These are phyloP conservation scores for Datnioides undecimradiatus DNA, from an alignment of 2,113 vertebrate species.

Conservation along the genomic window DNA sequence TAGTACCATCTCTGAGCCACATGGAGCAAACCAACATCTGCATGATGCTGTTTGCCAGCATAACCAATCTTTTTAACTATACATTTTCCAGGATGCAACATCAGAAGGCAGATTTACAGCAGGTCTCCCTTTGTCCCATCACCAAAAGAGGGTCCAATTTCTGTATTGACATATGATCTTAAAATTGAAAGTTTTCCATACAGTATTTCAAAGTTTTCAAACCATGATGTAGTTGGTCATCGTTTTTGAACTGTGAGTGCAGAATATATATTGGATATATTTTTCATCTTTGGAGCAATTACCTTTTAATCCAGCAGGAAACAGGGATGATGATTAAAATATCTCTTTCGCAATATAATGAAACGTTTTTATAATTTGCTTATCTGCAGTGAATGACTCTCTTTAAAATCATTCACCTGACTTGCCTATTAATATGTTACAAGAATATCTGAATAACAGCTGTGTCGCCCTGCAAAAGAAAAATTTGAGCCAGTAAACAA, in stretches of 20 bases:
- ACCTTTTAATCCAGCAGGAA: neutral
- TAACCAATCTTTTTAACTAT: neutral
- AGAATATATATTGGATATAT: no score
- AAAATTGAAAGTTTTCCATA: no score
- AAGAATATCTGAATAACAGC: neutral
- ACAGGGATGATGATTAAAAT: neutral
- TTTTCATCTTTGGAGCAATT: neutral
- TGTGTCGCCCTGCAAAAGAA: neutral
- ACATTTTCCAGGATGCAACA: neutral
- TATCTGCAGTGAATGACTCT: neutral
- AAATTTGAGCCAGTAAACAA: neutral
- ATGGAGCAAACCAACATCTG: neutral
- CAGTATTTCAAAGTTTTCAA: no score
- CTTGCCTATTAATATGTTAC: neutral
- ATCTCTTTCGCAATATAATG: neutral
- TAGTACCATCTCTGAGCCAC: neutral
- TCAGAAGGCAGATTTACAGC: neutral
- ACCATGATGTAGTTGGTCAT: no score
- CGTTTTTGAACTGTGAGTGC: no score
- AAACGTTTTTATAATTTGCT: neutral
- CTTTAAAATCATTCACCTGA: neutral
- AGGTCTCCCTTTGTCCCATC: neutral
- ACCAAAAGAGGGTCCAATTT: neutral
- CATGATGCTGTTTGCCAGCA: neutral
- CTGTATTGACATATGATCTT: no score